Evolutionary conservation across 2,888 invertebrate species (phyloP).

Genomic region (Caenorhabditis imperialis): DNA sequence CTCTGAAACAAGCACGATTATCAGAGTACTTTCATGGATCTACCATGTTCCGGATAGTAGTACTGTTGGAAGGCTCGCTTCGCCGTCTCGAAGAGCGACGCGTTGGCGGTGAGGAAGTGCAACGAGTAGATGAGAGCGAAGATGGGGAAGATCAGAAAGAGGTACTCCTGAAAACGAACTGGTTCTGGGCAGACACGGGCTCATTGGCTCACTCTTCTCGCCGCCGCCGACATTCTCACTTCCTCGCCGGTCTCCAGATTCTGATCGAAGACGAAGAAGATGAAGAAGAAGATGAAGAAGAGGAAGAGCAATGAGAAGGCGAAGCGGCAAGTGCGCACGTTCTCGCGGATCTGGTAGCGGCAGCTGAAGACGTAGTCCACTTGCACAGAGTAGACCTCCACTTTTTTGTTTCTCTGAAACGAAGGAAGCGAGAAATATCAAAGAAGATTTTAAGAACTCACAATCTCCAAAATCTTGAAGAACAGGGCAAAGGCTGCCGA

Average conservation of each 20-base stretch:
- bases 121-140: conserved; percentile 47
- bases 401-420: conserved; percentile 43
- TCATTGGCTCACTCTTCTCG: conserved; percentile 12
- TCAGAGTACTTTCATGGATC: neutral
- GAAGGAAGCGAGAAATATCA: neutral
- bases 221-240: conserved; percentile 18
- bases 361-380: conserved; percentile 29
- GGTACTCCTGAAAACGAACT: conserved; percentile 34
- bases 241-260: conserved; percentile 19
- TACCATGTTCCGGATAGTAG: conserved; percentile 28
- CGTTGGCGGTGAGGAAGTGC: conserved; percentile 39
- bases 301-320: conserved; percentile 29
- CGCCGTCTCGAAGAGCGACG: conserved; percentile 37
- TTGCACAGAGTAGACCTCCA: conserved; percentile 45
- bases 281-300: conserved; percentile 37
- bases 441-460: conserved; percentile 6
- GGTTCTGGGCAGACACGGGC: too few relatives aligned
- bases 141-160: conserved; percentile 48
- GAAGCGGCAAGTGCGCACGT: conserved; percentile 51
- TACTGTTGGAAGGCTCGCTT: conserved; percentile 24
- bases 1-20: conserved; percentile 25
- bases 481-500: conserved; percentile 33
- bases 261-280: conserved; percentile 37
- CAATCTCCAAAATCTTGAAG: conserved; percentile 49
- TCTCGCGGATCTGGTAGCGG: conserved; percentile 60